Base-by-base conservation (phyloP, 2,888 invertebrate genomes). In the Clanis bilineata region DNA sequence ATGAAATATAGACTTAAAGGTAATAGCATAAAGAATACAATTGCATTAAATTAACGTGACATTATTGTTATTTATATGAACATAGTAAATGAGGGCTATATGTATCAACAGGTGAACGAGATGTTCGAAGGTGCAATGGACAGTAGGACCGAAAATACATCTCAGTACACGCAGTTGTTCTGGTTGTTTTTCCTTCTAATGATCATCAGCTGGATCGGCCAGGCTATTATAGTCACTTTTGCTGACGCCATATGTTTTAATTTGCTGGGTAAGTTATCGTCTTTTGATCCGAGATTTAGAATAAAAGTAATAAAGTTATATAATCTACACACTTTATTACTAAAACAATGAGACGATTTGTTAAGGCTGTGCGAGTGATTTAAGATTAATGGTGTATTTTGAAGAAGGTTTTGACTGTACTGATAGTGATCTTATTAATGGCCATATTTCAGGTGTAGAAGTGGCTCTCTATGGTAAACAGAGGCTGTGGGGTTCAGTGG, bases 171-270 rank as follows among this genome's bases (percentile, higher is more conserved):
- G 0, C 80, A 93, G 67, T 94, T 95, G 73, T 98, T 98, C 79
- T 96, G 97, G 95, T 78, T 96, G 66, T 96, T 98, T 76, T 94
- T 97, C 66, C 72, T 94, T 23, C 88, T 97, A 60, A 94, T 97
- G 83, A 93, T 96, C n/a, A 73, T 96, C 10, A 96, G 95, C 62
- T 98, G 97, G 96, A 88, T 96, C 23, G 95, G 96, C 1, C 97
- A 97, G 94, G 96, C 97, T 0, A 96, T 98, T 0, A 95, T 96
- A 1, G 96, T 97, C 18, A 97, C 96, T 65, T 94, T 98, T 59
- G 96, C 96, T 1, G 98, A 98, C 90, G 96, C 98, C 0, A 96
- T 98, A 64, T 97, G 97, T 78, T 97, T 98, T 82, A 95, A 96
- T 74, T 90, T 96, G 57, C 90, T 98, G 23, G 97, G 96, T 94